phyloP scores from a whole-genome alignment of 2,888 invertebrate genomes.

The Germaria angustata region DNA sequence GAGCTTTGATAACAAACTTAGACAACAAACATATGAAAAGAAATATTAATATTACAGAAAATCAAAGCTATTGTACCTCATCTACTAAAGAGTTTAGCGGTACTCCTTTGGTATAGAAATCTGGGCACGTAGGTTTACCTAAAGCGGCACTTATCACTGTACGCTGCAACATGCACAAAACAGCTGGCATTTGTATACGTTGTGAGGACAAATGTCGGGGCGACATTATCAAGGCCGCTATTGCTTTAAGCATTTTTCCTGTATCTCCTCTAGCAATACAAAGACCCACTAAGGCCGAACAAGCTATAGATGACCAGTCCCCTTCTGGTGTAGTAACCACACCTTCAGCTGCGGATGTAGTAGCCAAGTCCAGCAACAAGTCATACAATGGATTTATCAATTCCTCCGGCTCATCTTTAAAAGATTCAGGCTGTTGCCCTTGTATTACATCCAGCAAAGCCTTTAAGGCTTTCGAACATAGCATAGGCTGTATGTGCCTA shows the following conservation, averaged over 20 bases:
- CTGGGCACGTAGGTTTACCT: constrained; percentile 90
- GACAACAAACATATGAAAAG: neutral
- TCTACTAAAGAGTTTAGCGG: constrained; percentile 88
- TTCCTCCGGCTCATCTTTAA: constrained; percentile 80
- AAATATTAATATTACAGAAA: neutral
- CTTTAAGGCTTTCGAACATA: constrained; percentile 93
- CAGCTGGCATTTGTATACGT: constrained; percentile 91
- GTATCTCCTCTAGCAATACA: constrained; percentile 96
- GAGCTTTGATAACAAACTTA: constrained; percentile 77
- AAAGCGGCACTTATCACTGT: constrained; percentile 93
- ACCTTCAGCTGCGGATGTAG: constrained; percentile 82
- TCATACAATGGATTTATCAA: constrained; percentile 90
- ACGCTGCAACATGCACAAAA: constrained; percentile 91
- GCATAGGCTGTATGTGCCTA: constrained; percentile 87
- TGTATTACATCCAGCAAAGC: constrained; percentile 95
- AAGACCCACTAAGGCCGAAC: constrained; percentile 94
- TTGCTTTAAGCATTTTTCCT: constrained; percentile 92
- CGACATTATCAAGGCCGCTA: constrained; percentile 93
- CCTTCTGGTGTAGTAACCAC: constrained; percentile 81
- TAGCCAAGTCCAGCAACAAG: constrained; percentile 90
- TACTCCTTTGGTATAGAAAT: constrained; percentile 94
- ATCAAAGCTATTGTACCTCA: constrained; percentile 80
- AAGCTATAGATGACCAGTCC: constrained; percentile 91
- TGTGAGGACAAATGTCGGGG: constrained; percentile 88
- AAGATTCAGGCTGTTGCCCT: constrained; percentile 80